Evolutionary conservation across 2,888 invertebrate species (phyloP).

Genomic region (Endotricha flammealis): DNA sequence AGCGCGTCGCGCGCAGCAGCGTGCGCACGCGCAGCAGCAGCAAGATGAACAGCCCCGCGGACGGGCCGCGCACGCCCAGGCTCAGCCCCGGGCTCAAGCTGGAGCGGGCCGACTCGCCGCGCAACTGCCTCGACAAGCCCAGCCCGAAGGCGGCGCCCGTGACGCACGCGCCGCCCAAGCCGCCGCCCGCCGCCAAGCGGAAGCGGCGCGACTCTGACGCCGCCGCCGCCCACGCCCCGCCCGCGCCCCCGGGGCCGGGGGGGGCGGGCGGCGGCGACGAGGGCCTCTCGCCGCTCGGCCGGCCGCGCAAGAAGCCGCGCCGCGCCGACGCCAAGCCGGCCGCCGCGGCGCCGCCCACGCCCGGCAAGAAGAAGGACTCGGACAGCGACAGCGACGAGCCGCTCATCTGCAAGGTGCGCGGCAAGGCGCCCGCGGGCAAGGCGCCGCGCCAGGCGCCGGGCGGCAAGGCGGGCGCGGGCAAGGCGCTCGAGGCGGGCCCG

Average conservation of each 20-base stretch:
- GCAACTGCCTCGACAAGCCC: constrained; percentile 56
- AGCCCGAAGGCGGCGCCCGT: constrained; percentile 38
- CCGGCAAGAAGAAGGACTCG: constrained; percentile 80
- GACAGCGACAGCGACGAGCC: constrained; percentile 90
- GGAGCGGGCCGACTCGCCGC: constrained; percentile 56
- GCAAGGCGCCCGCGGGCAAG: constrained; percentile 41
- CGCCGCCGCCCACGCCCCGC: constrained; percentile 83
- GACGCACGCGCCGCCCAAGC: constrained; percentile 66
- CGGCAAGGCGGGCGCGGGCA: constrained; percentile 26
- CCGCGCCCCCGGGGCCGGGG: constrained; percentile 87
- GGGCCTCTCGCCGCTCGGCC: constrained; percentile 52
- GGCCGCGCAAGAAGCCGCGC: constrained; percentile 61
- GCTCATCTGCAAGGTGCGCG: constrained; percentile 84
- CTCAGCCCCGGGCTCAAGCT: constrained; percentile 59
- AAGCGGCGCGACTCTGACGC: constrained; percentile 88
- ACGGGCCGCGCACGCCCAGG: constrained; percentile 63
- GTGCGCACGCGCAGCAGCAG: constrained; percentile 83
- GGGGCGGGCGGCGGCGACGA: constrained; percentile 81
- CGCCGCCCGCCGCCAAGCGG: constrained; percentile 76
- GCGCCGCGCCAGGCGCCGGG: constrained; percentile 22
- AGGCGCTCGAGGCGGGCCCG: constrained; percentile 63
- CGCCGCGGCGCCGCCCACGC: constrained; percentile 68
- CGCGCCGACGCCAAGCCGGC: constrained; percentile 53
- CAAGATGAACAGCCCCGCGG: constrained; percentile 82
- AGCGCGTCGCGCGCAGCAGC: constrained; percentile 67